Percentiles rank a stretch among this genome's conserved stretches.
phyloP scores from a whole-genome alignment of 2,888 invertebrate species.

The Eretmocerus hayati region DNA sequence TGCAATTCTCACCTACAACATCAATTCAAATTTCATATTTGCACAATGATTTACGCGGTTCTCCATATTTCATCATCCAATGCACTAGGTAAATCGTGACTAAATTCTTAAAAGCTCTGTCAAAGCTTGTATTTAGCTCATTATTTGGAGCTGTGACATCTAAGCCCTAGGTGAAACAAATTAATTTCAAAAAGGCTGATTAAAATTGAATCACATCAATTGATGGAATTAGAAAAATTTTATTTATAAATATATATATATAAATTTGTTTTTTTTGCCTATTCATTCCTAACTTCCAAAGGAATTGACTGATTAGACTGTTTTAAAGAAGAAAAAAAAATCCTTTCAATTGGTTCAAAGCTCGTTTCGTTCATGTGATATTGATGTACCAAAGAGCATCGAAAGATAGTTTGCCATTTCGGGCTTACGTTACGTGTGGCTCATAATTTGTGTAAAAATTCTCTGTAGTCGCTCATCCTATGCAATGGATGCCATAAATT shows the following conservation, averaged over 20 bases:
- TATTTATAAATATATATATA: conserved; percentile 30
- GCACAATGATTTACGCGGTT: no score
- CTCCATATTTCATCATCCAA: no score
- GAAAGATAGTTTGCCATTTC: conserved; percentile 38
- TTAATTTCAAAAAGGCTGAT: conserved; percentile 39
- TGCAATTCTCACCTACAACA: no score
- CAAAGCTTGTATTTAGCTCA: no score
- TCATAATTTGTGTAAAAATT: conserved; percentile 16
- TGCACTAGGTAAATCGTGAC: no score
- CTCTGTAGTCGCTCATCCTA: conserved; percentile 12
- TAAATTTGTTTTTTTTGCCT: conserved; percentile 28
- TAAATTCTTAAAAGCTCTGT: no score
- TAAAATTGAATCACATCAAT: no score
- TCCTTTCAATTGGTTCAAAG: conserved; percentile 39
- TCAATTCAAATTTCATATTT: no score
- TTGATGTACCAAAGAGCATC: conserved; percentile 47
- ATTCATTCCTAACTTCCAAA: conserved; percentile 30
- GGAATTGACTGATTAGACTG: conserved; percentile 43
- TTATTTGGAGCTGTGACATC: conserved; percentile 44
- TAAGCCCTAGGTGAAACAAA: conserved; percentile 37
- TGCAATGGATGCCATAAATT: conserved; percentile 14
- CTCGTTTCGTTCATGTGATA: conserved; percentile 45
- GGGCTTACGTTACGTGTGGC: conserved; percentile 23
- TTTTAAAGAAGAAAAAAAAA: conserved; percentile 15
- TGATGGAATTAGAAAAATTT: conserved; percentile 26